A percentile compares a stretch with the other conserved stretches of the same genome.
These are phyloP conservation scores for Rhadinocentrus ornatus DNA, from an alignment of 2,797 vertebrate species.

Conservation along the genomic window DNA sequence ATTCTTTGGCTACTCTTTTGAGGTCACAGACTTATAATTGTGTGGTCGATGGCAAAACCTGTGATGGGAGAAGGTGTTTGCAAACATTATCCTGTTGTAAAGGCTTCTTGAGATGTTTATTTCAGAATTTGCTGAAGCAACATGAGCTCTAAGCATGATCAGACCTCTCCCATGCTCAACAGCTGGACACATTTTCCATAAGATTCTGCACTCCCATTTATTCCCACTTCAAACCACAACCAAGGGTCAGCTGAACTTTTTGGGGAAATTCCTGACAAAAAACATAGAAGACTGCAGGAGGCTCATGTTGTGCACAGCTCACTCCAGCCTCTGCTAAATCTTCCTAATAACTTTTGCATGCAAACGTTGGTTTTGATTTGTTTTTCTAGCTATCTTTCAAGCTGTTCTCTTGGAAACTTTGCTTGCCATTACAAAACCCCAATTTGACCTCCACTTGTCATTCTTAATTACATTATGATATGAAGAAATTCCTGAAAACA, in stretches of 20 bases:
- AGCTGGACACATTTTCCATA: background rate
- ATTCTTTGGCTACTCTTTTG: background rate
- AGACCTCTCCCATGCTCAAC: background rate
- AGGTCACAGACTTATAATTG: background rate
- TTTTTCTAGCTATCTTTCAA: background rate
- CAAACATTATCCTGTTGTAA: background rate
- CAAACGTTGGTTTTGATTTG: background rate
- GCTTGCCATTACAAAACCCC: background rate
- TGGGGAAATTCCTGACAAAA: background rate
- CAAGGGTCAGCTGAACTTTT: background rate
- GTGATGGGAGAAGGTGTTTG: background rate
- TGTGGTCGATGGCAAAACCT: background rate
- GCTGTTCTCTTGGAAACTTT: background rate
- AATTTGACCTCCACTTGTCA: background rate
- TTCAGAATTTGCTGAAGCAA: background rate
- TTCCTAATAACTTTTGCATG: background rate
- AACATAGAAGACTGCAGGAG: background rate
- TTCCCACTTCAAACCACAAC: no score
- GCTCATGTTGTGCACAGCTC: background rate
- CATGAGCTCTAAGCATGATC: background rate
- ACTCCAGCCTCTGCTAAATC: background rate
- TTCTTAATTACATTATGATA: constrained; percentile 1
- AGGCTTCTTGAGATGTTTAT: background rate
- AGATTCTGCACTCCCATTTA: background rate
- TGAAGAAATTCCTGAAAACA: background rate